phyloP scores from a whole-genome alignment of 2,113 vertebrate genomes.

The Eurystomus gularis region DNA sequence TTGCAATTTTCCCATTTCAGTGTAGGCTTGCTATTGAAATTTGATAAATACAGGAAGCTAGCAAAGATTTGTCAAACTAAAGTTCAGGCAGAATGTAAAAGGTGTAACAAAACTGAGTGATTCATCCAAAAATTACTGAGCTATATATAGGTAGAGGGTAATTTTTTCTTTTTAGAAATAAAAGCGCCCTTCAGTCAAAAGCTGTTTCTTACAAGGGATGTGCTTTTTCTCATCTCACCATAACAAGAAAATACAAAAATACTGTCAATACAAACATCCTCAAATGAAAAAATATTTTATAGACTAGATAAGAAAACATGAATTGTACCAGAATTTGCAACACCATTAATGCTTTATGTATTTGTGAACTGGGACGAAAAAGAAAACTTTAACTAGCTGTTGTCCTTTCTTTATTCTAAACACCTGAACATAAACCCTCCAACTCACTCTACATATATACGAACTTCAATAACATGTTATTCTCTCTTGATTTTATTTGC shows the following conservation, averaged over 20 bases:
- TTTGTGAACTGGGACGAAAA: not conserved
- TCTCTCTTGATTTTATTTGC: not conserved
- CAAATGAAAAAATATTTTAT: not conserved
- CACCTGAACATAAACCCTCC: not conserved
- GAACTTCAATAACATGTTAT: not conserved
- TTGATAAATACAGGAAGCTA: not conserved
- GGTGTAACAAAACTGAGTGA: constrained; percentile 14
- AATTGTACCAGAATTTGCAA: not conserved
- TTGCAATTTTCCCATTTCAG: not conserved
- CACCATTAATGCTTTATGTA: not conserved
- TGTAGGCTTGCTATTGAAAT: not conserved
- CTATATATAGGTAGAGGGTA: not conserved
- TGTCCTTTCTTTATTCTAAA: not conserved
- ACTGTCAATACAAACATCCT: not conserved
- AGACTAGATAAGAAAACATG: not conserved
- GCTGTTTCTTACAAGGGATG: not conserved
- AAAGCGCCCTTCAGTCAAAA: constrained; percentile 2
- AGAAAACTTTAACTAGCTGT: not conserved
- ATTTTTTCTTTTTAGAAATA: not conserved
- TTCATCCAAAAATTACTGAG: constrained; percentile 29
- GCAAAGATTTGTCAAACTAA: constrained; percentile 1
- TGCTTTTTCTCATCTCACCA: not conserved
- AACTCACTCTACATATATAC: not conserved
- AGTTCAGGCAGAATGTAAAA: constrained; percentile 29
- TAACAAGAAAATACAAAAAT: not conserved